Conservation (phyloP, 2,113 vertebrate genomes). For the Protobothrops flavoviridis region DNA sequence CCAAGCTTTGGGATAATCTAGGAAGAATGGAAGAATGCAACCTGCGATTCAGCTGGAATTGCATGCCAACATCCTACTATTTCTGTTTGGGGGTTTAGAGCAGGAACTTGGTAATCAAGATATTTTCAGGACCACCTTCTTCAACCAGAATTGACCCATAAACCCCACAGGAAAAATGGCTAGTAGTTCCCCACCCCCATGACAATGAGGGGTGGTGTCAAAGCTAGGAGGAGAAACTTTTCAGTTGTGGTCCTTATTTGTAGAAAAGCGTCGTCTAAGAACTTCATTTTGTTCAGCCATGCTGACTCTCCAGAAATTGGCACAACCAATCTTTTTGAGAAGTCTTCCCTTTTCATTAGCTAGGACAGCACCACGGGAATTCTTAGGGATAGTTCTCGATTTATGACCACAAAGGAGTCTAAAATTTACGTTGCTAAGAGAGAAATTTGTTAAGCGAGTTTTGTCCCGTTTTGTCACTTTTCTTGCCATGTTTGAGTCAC, state of each 20-base stretch:
- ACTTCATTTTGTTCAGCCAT: neutral
- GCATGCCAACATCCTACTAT: neutral
- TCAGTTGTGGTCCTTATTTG: neutral
- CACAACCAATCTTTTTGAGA: neutral
- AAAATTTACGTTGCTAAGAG: no score
- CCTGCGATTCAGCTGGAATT: neutral
- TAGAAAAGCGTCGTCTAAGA: neutral
- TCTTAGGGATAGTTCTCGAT: neutral
- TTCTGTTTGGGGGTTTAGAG: neutral
- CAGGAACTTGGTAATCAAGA: neutral
- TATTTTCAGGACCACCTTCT: neutral
- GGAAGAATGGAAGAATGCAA: neutral
- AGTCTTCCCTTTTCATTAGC: neutral
- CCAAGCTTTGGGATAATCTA: neutral
- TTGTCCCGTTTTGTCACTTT: neutral
- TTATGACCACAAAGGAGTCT: no score
- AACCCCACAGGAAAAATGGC: neutral
- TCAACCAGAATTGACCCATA: neutral
- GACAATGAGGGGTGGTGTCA: neutral
- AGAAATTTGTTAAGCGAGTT: no score
- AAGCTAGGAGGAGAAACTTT: neutral
- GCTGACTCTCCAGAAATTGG: neutral
- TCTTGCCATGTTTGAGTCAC: neutral
- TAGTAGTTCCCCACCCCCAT: neutral
- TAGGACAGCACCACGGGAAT: neutral